A percentile compares a stretch with the other conserved stretches of the same genome.
phyloP scores from a whole-genome alignment of 2,113 vertebrate genomes.

The Patagioenas fasciata region DNA sequence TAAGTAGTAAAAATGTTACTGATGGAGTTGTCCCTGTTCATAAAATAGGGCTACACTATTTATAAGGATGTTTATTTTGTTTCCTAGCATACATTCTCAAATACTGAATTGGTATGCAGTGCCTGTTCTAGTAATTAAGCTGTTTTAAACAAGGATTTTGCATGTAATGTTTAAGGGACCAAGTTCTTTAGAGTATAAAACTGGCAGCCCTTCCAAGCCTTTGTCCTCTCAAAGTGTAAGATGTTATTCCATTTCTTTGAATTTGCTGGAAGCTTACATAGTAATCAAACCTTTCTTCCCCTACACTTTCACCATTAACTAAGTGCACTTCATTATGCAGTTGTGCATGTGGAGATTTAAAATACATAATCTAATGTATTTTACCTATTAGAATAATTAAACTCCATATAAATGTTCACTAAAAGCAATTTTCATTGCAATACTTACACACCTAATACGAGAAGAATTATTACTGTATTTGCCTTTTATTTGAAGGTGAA shows the following conservation, averaged over 20 bases:
- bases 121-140: neutral
- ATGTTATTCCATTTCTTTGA: neutral
- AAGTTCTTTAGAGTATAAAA: neutral
- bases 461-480: neutral
- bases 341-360: neutral
- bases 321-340: neutral
- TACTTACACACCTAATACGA: neutral
- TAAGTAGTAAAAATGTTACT: neutral
- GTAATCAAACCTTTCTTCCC: neutral
- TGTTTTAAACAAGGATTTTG: neutral
- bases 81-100: neutral
- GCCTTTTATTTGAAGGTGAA: neutral
- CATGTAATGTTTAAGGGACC: neutral
- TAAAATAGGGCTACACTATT: neutral
- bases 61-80: slow-evolving; percentile 11
- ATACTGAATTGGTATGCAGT: neutral
- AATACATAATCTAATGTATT: neutral
- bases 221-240: neutral
- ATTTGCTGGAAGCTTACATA: neutral
- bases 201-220: neutral
- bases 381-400: neutral
- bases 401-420: neutral
- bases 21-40: neutral
- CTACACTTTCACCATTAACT: neutral
- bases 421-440: neutral